phyloP scores from a whole-genome alignment of 2,797 vertebrate genomes.

The Peromyscus nudipes region DNA sequence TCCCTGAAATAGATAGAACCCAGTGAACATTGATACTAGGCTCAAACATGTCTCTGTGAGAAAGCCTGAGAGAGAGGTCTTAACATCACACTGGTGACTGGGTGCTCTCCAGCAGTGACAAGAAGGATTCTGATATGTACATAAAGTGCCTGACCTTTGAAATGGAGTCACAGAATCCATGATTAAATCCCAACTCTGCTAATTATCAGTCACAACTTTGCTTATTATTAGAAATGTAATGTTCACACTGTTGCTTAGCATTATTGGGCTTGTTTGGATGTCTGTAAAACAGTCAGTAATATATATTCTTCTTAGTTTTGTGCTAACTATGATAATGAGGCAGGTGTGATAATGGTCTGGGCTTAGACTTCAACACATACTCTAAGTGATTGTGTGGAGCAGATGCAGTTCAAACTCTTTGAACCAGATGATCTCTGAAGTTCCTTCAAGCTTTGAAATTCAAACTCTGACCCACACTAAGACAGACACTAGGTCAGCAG shows the following conservation, averaged over 20 bases:
- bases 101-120: not conserved
- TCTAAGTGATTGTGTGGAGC: not conserved
- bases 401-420: slow-evolving; percentile 32
- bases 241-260: not conserved
- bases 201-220: slow-evolving; percentile 8
- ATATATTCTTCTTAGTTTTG: slow-evolving; percentile 27
- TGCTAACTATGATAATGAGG: slow-evolving; percentile 38
- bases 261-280: slow-evolving; percentile 23
- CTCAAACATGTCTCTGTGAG: not conserved
- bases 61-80: slow-evolving; percentile 7
- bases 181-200: slow-evolving; percentile 45
- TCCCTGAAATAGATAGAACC: not conserved
- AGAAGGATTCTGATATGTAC: not conserved
- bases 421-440: slow-evolving; percentile 20
- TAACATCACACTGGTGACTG: not conserved
- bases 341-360: slow-evolving; percentile 1
- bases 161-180: slow-evolving; percentile 42
- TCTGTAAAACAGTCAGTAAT: slow-evolving; percentile 36
- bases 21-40: not conserved
- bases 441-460: slow-evolving; percentile 29
- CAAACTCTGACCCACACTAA: slow-evolving; percentile 27
- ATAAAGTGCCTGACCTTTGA: slow-evolving; percentile 44
- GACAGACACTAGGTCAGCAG: slow-evolving; percentile 1
- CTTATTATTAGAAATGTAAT: slow-evolving; percentile 33
- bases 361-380: not conserved